Conservation (phyloP, 2,888 invertebrate genomes). For the Eilema griseolum region DNA sequence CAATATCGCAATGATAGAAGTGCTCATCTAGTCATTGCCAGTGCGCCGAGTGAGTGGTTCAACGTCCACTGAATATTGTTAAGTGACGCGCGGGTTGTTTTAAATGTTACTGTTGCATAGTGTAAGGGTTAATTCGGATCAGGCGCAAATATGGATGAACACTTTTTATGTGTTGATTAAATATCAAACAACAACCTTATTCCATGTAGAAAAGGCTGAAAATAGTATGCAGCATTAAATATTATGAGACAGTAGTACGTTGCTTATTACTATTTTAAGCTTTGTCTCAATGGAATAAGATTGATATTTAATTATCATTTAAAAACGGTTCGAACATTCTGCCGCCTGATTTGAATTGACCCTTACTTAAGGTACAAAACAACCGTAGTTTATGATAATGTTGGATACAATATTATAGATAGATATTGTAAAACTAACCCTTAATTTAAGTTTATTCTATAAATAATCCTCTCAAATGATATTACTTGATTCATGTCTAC, state of each 20-base stretch:
- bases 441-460: not conserved
- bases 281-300: too few species aligned
- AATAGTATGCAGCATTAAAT: too few species aligned
- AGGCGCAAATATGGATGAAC: too few species aligned
- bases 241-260: too few species aligned
- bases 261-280: too few species aligned
- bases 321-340: too few species aligned
- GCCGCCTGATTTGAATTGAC: too few species aligned
- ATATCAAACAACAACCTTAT: too few species aligned
- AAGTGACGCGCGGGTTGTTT: not conserved
- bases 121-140: too few species aligned
- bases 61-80: not conserved
- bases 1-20: not conserved
- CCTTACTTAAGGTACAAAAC: not conserved
- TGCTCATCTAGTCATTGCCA: not conserved
- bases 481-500: conserved; percentile 39
- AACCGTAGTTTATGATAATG: not conserved
- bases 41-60: not conserved
- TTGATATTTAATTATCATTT: too few species aligned
- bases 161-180: too few species aligned
- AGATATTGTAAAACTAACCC: not conserved
- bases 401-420: not conserved
- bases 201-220: too few species aligned
- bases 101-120: not conserved
- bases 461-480: conserved; percentile 31